phyloP scores from a whole-genome alignment of 2,888 invertebrate genomes.

The Netelia fuscicornis region DNA sequence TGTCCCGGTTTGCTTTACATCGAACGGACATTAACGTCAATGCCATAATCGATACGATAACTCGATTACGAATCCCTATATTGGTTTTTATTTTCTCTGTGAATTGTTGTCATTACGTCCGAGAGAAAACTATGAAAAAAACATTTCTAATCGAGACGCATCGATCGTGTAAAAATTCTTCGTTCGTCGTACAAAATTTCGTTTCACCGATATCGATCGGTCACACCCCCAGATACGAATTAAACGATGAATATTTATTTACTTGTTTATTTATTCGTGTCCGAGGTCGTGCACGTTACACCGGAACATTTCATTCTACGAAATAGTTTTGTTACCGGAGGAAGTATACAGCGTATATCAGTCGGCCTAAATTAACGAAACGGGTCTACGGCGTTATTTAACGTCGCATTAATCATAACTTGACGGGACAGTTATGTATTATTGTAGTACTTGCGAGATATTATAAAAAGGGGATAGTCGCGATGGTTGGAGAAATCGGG shows the following conservation, averaged over 20 bases:
- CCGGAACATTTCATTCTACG: conserved; percentile 25
- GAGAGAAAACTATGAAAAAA: conserved; percentile 38
- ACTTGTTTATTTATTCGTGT: conserved; percentile 10
- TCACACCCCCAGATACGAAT: conserved; percentile 22
- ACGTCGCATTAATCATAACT: conserved; percentile 16
- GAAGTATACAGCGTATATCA: conserved; percentile 66
- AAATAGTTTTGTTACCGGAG: conserved; percentile 38
- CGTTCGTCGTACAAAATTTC: conserved; percentile 34
- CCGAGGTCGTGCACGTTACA: conserved; percentile 11
- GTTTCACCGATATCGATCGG: conserved; percentile 45
- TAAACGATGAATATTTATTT: conserved; percentile 30
- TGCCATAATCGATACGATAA: background rate
- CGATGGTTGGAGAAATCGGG: background rate
- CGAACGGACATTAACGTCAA: background rate
- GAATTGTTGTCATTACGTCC: background rate
- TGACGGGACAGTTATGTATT: conserved; percentile 20
- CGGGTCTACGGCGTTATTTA: conserved; percentile 44
- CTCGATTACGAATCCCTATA: background rate
- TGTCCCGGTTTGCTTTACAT: background rate
- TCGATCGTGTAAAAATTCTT: conserved; percentile 47
- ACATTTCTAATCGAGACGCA: conserved; percentile 22
- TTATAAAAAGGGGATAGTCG: too few species aligned
- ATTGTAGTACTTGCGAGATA: too few species aligned
- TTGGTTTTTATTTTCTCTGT: background rate
- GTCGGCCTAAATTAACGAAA: conserved; percentile 60